A percentile compares a stretch with the other conserved stretches of the same genome.
Evolutionary conservation across 2,797 vertebrate species (phyloP).

Genomic region (Catamblyrhynchus diadema): DNA sequence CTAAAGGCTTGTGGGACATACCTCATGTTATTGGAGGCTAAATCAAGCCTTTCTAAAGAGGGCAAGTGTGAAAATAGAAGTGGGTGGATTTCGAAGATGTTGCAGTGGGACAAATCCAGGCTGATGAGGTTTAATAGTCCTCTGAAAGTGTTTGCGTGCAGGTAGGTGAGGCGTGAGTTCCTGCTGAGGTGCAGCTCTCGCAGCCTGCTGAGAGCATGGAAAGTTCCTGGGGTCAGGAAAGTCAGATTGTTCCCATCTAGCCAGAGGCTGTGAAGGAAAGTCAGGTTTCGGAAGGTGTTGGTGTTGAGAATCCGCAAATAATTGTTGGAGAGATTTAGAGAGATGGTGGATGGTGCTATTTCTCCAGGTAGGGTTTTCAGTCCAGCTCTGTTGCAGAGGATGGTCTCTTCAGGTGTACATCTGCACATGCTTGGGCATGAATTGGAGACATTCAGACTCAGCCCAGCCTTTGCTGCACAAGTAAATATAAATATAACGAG

Average conservation of each 20-base stretch:
- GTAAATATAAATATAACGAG: background rate
- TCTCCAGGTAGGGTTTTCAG: constrained; percentile 56
- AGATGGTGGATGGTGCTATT: constrained; percentile 46
- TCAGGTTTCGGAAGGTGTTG: constrained; percentile 57
- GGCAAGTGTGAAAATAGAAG: constrained; percentile 66
- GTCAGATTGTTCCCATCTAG: constrained; percentile 69
- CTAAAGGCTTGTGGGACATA: constrained; percentile 63
- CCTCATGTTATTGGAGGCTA: constrained; percentile 64
- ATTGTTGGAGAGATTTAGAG: constrained; percentile 66
- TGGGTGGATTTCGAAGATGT: constrained; percentile 66
- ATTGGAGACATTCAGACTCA: background rate
- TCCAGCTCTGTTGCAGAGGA: constrained; percentile 43
- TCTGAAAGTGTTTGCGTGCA: constrained; percentile 66
- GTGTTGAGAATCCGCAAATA: constrained; percentile 37
- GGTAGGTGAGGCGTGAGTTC: constrained; percentile 65
- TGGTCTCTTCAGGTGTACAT: constrained; percentile 43
- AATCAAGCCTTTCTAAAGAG: constrained; percentile 53
- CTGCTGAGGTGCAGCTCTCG: constrained; percentile 63
- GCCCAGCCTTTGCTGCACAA: background rate
- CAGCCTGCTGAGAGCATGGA: constrained; percentile 48
- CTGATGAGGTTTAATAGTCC: constrained; percentile 62
- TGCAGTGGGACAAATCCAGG: constrained; percentile 67
- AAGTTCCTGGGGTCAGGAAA: constrained; percentile 66
- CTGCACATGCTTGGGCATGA: constrained; percentile 57
- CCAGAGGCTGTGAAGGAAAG: constrained; percentile 64